A percentile compares a stretch with the other conserved stretches of the same genome.
Evolutionary conservation across 2,888 invertebrate genomes (phyloP).

Genomic region (Phortica magna): DNA sequence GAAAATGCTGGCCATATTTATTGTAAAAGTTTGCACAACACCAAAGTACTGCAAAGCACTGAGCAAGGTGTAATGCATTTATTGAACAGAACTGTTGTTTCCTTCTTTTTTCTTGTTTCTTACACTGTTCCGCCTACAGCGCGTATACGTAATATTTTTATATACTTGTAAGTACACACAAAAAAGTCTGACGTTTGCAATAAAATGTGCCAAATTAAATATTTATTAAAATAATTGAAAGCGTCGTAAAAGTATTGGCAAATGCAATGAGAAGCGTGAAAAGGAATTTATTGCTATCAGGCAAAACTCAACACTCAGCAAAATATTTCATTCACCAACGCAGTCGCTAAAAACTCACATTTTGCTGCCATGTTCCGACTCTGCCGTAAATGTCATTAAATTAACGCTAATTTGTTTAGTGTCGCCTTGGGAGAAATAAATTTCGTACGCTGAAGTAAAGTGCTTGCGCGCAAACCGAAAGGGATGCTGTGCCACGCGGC

Average conservation of each 20-base stretch:
- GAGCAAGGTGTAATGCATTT: background rate
- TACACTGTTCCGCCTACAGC: background rate
- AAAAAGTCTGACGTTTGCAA: background rate
- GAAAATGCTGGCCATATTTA: conserved; percentile 25
- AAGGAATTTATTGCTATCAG: conserved; percentile 21
- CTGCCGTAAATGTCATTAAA: conserved; percentile 60
- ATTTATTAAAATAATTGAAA: conserved; percentile 24
- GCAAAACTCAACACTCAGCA: conserved; percentile 13
- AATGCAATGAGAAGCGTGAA: background rate
- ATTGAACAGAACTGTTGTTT: background rate
- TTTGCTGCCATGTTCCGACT: background rate
- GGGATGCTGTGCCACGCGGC: background rate
- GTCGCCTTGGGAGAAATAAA: conserved; percentile 60
- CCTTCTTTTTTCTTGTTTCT: no score
- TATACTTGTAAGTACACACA: background rate
- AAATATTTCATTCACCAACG: background rate
- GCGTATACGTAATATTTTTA: background rate
- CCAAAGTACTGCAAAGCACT: background rate
- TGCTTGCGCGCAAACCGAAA: background rate
- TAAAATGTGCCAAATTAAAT: conserved; percentile 16
- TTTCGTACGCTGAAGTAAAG: background rate
- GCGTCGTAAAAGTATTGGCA: conserved; percentile 8
- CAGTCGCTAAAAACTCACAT: conserved; percentile 54
- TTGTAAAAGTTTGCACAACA: conserved; percentile 15
- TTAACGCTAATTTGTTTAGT: conserved; percentile 71